Evolutionary conservation across 2,888 invertebrate genomes (phyloP).

Genomic region (Eristalis tenax): DNA sequence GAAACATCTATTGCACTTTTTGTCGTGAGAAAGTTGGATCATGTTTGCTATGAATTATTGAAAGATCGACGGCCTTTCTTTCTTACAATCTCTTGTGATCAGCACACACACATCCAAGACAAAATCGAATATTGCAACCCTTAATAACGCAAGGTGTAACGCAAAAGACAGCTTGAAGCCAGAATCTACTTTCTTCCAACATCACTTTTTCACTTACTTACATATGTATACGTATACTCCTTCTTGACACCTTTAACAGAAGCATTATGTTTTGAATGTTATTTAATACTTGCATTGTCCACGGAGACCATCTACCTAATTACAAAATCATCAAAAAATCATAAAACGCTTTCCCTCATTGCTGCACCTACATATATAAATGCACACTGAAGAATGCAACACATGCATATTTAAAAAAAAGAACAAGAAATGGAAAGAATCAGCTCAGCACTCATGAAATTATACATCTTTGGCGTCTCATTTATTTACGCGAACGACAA

Average conservation of each 20-base stretch:
- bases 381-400: neutral
- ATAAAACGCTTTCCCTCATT: neutral
- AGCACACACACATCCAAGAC: neutral
- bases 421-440: constrained; percentile 4
- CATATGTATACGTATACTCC: neutral
- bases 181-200: neutral
- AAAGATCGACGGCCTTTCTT: neutral
- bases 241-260: neutral
- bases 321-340: neutral
- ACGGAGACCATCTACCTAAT: neutral
- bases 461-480: constrained; percentile 30
- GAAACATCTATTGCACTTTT: too few species aligned
- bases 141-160: neutral
- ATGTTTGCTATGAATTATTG: too few species aligned
- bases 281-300: neutral
- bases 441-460: constrained; percentile 23
- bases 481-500: constrained; percentile 25
- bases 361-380: neutral
- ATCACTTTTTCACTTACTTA: neutral
- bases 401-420: neutral
- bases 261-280: neutral
- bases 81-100: neutral
- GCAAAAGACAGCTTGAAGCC: neutral
- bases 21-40: too few species aligned
- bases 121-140: neutral